These are phyloP conservation scores for Thalassarche chlororhynchos DNA, from an alignment of 2,113 vertebrate genomes.

Conservation along the genomic window DNA sequence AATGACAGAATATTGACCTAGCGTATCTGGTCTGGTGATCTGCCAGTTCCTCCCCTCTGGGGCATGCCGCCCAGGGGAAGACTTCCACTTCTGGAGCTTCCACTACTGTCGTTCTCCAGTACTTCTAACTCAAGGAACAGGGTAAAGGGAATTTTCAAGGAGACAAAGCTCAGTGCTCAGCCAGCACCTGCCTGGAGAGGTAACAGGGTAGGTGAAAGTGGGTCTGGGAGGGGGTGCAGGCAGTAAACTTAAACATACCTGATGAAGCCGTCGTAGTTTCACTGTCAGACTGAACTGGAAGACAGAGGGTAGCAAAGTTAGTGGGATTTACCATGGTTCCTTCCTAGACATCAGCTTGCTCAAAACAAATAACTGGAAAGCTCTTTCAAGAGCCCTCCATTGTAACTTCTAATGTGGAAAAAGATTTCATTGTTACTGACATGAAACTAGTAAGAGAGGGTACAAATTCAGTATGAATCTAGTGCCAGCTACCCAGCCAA, in stretches of 20 bases:
- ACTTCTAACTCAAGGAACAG: background rate
- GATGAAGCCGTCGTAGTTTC: background rate
- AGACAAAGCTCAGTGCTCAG: background rate
- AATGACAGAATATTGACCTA: background rate
- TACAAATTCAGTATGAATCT: background rate
- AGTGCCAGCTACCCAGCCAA: background rate
- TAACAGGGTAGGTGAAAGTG: background rate
- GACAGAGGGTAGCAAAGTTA: background rate
- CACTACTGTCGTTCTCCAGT: background rate
- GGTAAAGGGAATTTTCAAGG: background rate
- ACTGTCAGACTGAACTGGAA: slow-evolving; percentile 25
- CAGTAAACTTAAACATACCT: slow-evolving; percentile 3
- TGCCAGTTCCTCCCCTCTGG: background rate
- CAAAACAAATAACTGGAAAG: background rate
- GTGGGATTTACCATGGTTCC: background rate
- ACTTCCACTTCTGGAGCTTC: background rate
- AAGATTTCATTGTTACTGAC: background rate
- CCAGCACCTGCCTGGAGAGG: background rate
- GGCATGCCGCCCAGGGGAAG: background rate
- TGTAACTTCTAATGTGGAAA: background rate
- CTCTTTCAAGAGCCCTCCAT: background rate
- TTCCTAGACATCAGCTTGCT: background rate
- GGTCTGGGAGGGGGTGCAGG: background rate
- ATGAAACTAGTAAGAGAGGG: background rate
- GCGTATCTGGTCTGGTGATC: background rate